Percentiles rank a stretch among this genome's conserved stretches.
phyloP scores from a whole-genome alignment of 2,113 vertebrate genomes.

The Hystrix brachyura region DNA sequence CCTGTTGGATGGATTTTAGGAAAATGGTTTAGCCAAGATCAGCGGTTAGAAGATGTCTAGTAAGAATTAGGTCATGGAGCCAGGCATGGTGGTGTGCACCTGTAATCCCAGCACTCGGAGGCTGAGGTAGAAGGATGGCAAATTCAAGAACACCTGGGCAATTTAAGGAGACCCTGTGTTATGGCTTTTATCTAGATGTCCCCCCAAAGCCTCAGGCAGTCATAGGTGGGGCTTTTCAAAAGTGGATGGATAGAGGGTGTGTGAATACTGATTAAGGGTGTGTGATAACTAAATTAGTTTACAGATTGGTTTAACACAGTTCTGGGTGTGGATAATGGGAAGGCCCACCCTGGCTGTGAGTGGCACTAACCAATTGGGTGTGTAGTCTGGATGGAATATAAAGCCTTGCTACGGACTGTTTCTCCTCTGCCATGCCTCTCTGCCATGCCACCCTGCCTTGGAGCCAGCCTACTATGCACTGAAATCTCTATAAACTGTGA shows the following conservation, averaged over 20 bases:
- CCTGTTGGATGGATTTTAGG: constrained; percentile 26
- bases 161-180: background rate
- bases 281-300: background rate
- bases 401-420: background rate
- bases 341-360: background rate
- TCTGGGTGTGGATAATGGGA: background rate
- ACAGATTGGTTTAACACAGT: background rate
- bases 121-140: background rate
- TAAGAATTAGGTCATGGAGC: constrained; percentile 27
- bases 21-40: constrained; percentile 21
- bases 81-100: background rate
- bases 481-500: background rate
- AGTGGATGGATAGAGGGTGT: background rate
- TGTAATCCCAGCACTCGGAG: background rate
- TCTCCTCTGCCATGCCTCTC: background rate
- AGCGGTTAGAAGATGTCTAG: background rate
- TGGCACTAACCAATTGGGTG: background rate
- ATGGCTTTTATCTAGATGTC: background rate
- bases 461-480: background rate
- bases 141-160: background rate
- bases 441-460: background rate
- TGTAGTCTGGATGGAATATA: background rate
- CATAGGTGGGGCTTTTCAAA: background rate
- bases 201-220: background rate
- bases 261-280: background rate